Percentiles rank a stretch among this genome's conserved stretches.
Conservation (phyloP, 2,888 invertebrate genomes). For the Nomada fabriciana region DNA sequence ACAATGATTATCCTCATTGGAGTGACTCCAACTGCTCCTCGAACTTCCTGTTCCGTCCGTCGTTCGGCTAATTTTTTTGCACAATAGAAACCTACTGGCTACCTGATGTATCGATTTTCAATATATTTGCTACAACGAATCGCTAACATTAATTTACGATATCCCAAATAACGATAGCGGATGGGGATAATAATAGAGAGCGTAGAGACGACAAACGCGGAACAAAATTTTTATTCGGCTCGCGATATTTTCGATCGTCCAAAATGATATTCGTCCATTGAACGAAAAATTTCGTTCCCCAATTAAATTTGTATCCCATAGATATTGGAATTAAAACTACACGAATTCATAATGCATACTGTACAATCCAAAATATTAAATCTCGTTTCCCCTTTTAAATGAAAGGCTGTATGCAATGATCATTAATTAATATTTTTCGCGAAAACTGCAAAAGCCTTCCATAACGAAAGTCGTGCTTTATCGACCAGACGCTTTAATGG, state of each 20-base stretch:
- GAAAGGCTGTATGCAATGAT: neutral
- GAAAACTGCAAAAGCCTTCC: constrained; percentile 17
- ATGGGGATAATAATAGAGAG: constrained; percentile 9
- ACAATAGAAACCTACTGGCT: constrained; percentile 43
- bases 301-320: too few species aligned
- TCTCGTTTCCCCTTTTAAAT: too few species aligned
- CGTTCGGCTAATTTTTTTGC: constrained; percentile 42
- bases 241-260: neutral
- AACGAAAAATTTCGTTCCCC: too few species aligned
- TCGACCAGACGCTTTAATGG: constrained; percentile 63
- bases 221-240: neutral
- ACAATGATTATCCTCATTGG: constrained; percentile 79
- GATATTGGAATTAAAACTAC: too few species aligned
- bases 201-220: neutral
- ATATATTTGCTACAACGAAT: constrained; percentile 39
- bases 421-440: neutral
- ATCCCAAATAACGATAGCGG: constrained; percentile 28
- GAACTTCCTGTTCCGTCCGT: constrained; percentile 31
- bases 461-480: constrained; percentile 38
- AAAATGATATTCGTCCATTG: too few species aligned
- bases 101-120: constrained; percentile 54
- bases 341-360: too few species aligned
- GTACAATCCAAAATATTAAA: too few species aligned
- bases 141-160: constrained; percentile 34
- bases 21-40: constrained; percentile 73